phyloP scores from a whole-genome alignment of 2,113 vertebrate species.

The Leptobrachium ailaonicum region DNA sequence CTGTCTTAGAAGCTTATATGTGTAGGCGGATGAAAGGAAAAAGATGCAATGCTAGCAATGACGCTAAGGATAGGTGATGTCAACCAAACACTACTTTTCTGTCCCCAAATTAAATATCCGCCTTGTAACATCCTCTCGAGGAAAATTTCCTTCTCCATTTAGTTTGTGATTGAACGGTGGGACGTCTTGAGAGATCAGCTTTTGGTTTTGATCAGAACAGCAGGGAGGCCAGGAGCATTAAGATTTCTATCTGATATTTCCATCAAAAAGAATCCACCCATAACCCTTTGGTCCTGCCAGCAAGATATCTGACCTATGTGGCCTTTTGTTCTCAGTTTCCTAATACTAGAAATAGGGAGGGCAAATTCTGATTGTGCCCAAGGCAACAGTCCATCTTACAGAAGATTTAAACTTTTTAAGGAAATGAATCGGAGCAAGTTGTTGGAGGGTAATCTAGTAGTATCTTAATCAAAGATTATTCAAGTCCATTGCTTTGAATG shows the following conservation, averaged over 20 bases:
- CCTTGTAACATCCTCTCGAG: not conserved
- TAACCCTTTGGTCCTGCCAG: constrained; percentile 9
- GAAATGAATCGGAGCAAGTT: too few species aligned
- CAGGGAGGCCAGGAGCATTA: constrained; percentile 31
- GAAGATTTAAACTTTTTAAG: too few species aligned
- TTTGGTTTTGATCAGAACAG: constrained; percentile 33
- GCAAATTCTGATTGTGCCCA: constrained; percentile 21
- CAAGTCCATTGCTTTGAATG: too few species aligned
- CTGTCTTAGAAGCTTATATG: too few species aligned
- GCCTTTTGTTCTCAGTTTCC: constrained; percentile 21
- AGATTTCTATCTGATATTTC: constrained; percentile 41
- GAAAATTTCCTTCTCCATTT: not conserved
- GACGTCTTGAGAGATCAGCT: constrained; percentile 7
- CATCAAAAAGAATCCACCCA: constrained; percentile 22
- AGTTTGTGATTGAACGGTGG: not conserved
- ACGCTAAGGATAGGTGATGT: not conserved
- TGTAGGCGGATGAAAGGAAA: too few species aligned
- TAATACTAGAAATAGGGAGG: not conserved
- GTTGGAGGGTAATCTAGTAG: too few species aligned
- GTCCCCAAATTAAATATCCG: not conserved
- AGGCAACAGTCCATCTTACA: not conserved
- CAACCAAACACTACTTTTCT: not conserved
- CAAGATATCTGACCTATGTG: constrained; percentile 19
- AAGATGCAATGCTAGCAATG: not conserved
- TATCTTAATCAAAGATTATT: too few species aligned